Percentiles rank a stretch among this genome's conserved stretches.
Conservation (phyloP, 2,113 vertebrate species). For the Sceloporus tristichus region DNA sequence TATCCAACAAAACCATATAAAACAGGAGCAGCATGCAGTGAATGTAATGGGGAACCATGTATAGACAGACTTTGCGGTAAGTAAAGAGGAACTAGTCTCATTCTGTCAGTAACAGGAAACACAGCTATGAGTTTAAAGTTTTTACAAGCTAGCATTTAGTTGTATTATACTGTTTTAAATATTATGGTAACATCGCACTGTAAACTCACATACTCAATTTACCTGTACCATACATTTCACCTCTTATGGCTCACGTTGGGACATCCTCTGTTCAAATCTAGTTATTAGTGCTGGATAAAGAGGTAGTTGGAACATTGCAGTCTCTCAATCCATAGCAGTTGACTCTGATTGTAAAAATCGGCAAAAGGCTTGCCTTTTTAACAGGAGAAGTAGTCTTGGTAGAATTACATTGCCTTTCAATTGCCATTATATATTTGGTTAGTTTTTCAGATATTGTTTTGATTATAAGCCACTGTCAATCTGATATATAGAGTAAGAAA, state of each 20-base stretch:
- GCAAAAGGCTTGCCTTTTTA: too few species aligned
- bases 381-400: too few species aligned
- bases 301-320: neutral
- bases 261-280: neutral
- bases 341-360: too few species aligned
- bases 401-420: too few species aligned
- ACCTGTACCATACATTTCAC: neutral
- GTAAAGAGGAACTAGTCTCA: conserved; percentile 39
- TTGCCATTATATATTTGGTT: too few species aligned
- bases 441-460: too few species aligned
- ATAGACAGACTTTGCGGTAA: conserved; percentile 53
- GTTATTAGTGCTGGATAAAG: neutral
- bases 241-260: neutral
- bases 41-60: conserved; percentile 38
- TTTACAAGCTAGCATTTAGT: neutral
- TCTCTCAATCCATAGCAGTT: too few species aligned
- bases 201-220: neutral
- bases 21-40: conserved; percentile 9
- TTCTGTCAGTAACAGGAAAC: neutral
- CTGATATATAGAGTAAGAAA: too few species aligned
- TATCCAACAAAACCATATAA: conserved; percentile 10
- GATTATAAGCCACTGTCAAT: too few species aligned
- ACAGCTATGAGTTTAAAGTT: neutral
- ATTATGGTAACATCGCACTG: neutral
- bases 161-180: conserved; percentile 3